phyloP scores from a whole-genome alignment of 2,113 vertebrate species.

The Thunnus thynnus region DNA sequence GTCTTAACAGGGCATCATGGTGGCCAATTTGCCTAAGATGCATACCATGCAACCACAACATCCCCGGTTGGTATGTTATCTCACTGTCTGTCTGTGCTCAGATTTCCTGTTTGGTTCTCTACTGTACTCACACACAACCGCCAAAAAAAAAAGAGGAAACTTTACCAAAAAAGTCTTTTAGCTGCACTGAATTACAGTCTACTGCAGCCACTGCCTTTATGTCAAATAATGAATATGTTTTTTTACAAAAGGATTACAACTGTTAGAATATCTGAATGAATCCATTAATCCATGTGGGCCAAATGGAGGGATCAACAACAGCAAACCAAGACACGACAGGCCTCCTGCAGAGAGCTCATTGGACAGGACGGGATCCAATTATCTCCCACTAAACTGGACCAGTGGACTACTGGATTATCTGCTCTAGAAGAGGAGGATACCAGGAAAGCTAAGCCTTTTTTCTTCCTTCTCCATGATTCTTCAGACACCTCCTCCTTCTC shows the following conservation, averaged over 20 bases:
- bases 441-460: slow-evolving; percentile 21
- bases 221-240: slow-evolving; percentile 9
- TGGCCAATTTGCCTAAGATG: background rate
- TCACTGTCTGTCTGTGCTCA: background rate
- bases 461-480: background rate
- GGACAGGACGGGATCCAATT: slow-evolving; percentile 72
- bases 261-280: slow-evolving; percentile 61
- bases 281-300: slow-evolving; percentile 61
- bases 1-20: too few species aligned
- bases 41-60: background rate
- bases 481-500: background rate
- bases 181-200: background rate
- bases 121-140: background rate
- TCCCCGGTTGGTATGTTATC: background rate
- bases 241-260: slow-evolving; percentile 54
- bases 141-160: background rate
- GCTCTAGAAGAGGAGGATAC: slow-evolving; percentile 15
- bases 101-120: background rate
- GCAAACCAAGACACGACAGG: slow-evolving; percentile 42
- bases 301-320: slow-evolving; percentile 39
- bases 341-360: slow-evolving; percentile 55
- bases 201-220: background rate
- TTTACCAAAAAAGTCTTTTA: background rate
- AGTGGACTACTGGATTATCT: slow-evolving; percentile 64
- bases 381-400: slow-evolving; percentile 63